phyloP scores from a whole-genome alignment of 2,888 invertebrate species.

The Ephialtes manifestator region DNA sequence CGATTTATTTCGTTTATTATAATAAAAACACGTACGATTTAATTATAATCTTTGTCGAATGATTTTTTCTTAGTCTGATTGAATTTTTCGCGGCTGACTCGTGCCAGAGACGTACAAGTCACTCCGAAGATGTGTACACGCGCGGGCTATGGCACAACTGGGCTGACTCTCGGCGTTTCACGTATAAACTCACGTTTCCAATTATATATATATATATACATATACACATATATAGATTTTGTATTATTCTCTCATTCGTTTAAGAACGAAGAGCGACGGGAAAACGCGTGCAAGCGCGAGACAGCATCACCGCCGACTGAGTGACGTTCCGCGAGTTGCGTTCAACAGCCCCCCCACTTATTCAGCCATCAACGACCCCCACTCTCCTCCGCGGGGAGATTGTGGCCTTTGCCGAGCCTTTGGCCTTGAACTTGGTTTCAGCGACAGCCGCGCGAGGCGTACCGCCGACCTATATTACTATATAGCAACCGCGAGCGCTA shows the following conservation, averaged over 20 bases:
- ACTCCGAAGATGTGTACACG: slow-evolving; percentile 58
- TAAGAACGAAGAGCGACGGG: slow-evolving; percentile 77
- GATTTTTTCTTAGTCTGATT: slow-evolving; percentile 21
- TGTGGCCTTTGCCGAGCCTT: slow-evolving; percentile 85
- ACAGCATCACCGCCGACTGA: slow-evolving; percentile 86
- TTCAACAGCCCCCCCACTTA: slow-evolving; percentile 88
- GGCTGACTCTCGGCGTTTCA: slow-evolving; percentile 53
- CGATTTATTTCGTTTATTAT: background rate
- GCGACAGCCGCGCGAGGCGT: slow-evolving; percentile 85
- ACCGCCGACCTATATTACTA: slow-evolving; percentile 83
- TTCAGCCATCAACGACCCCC: slow-evolving; percentile 81
- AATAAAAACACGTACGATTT: slow-evolving; percentile 22
- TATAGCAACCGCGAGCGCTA: slow-evolving; percentile 64
- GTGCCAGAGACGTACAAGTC: slow-evolving; percentile 50
- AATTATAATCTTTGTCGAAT: slow-evolving; percentile 6
- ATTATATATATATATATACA: background rate
- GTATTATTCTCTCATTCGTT: slow-evolving; percentile 38
- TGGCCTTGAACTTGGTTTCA: slow-evolving; percentile 87
- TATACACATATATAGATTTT: background rate
- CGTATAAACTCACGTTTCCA: slow-evolving; percentile 24
- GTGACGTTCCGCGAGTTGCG: slow-evolving; percentile 88
- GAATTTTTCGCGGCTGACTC: slow-evolving; percentile 52
- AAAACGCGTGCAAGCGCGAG: slow-evolving; percentile 84
- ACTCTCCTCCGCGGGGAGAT: slow-evolving; percentile 74
- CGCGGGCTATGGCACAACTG: slow-evolving; percentile 66